phyloP scores from a whole-genome alignment of 1,140 invertebrate genomes.

The Drosophila melanogaster region Release_6_plus_ISO1_MT NC_004354.4:15333501-15334000 shows the following conservation, averaged over 20 bases:
- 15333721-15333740: slow-evolving; percentile 26
- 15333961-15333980: not conserved
- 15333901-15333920: slow-evolving; percentile 26
- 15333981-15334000: not conserved
- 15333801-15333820: slow-evolving; percentile 25
- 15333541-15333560: slow-evolving; percentile 34
- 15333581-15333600: not conserved
- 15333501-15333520: slow-evolving; percentile 13
- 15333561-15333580: slow-evolving; percentile 10
- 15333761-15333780: slow-evolving; percentile 41
- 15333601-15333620: slow-evolving; percentile 20
- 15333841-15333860: too few relatives aligned
- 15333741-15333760: slow-evolving; percentile 45
- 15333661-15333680: slow-evolving; percentile 4
- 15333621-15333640: slow-evolving; percentile 24
- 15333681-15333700: slow-evolving; percentile 52
- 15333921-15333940: not conserved
- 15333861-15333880: not conserved
- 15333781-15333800: slow-evolving; percentile 36
- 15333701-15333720: slow-evolving; percentile 42
- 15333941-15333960: slow-evolving; percentile 5
- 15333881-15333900: slow-evolving; percentile 29
- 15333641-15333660: slow-evolving; percentile 10
- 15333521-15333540: slow-evolving; percentile 39
- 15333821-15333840: slow-evolving; percentile 4